Percentiles rank a stretch among this genome's conserved stretches.
Evolutionary conservation across 2,888 invertebrate genomes (phyloP).

Genomic region (Melangyna quadrimaculata): DNA sequence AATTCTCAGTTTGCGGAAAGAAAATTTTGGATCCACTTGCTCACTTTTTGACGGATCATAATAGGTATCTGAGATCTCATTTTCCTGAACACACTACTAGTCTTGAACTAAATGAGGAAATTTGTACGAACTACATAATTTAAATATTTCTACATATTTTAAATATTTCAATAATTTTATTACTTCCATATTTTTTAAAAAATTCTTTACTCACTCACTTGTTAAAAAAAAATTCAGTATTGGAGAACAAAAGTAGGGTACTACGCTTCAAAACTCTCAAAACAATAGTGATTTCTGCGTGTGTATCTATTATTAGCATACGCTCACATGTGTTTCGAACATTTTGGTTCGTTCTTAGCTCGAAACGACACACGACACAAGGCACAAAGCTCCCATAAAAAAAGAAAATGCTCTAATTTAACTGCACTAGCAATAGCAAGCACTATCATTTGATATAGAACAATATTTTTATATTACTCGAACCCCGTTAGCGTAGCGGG

Average conservation of each 20-base stretch:
- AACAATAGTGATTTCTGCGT: not conserved
- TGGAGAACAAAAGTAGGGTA: not conserved
- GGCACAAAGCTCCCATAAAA: slow-evolving; percentile 46
- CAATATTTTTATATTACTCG: slow-evolving; percentile 52
- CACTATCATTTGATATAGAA: slow-evolving; percentile 33
- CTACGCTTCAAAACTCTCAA: not conserved
- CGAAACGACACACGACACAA: slow-evolving; percentile 43
- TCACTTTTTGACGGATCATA: no score
- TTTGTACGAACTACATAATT: no score
- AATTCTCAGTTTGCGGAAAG: no score
- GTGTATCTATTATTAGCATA: slow-evolving; percentile 7
- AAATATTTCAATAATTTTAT: no score
- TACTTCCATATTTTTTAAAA: no score
- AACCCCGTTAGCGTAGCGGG: slow-evolving; percentile 57
- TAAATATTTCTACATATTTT: no score
- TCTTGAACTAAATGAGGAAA: no score
- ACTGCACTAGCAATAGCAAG: not conserved
- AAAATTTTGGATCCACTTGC: no score
- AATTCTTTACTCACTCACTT: no score
- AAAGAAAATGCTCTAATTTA: slow-evolving; percentile 59
- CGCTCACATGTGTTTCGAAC: slow-evolving; percentile 57
- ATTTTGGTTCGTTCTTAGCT: slow-evolving; percentile 48
- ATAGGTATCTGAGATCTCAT: no score
- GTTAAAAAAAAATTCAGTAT: not conserved
- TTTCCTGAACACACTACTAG: no score